Conservation (phyloP, 1,140 invertebrate species). For the Drosophila watanabei region DNA sequence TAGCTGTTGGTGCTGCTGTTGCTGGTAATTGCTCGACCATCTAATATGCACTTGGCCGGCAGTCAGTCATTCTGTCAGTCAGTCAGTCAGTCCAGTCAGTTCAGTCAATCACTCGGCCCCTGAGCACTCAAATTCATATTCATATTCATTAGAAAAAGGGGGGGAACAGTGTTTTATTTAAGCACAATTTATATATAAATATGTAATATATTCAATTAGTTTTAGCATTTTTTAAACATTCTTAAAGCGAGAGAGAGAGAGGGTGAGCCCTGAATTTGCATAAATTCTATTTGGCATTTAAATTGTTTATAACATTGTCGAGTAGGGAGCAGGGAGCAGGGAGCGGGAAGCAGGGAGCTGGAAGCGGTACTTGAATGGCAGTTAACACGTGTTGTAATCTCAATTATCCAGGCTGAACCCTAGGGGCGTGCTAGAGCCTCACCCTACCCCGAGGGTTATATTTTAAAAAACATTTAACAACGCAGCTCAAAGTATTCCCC, state of each 20-base stretch:
- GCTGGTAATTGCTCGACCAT: slow-evolving; percentile 54
- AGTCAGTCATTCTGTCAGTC: slow-evolving; percentile 57
- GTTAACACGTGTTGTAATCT: slow-evolving; percentile 54
- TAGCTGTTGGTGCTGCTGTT: slow-evolving; percentile 34
- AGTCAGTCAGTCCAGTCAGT: slow-evolving; percentile 21
- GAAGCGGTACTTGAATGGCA: slow-evolving; percentile 31
- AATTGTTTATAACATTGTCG: slow-evolving; percentile 42
- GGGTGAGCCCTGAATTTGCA: slow-evolving; percentile 27
- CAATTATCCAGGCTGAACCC: slow-evolving; percentile 39
- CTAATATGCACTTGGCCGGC: slow-evolving; percentile 60
- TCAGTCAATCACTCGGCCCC: slow-evolving; percentile 22
- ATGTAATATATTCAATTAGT: slow-evolving; percentile 49
- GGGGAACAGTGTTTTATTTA: slow-evolving; percentile 3
- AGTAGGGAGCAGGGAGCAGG: neutral
- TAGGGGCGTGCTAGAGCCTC: slow-evolving; percentile 18
- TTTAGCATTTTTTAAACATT: slow-evolving; percentile 54
- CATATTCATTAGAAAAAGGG: slow-evolving; percentile 48
- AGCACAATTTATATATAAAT: slow-evolving; percentile 1
- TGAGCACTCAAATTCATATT: slow-evolving; percentile 41
- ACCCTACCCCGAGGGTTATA: slow-evolving; percentile 2
- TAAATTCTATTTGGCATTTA: slow-evolving; percentile 57
- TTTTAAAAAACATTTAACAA: slow-evolving; percentile 13
- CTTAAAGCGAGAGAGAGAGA: slow-evolving; percentile 9
- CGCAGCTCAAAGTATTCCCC: neutral
- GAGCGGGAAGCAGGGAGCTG: neutral